Evolutionary conservation across 2,113 vertebrate genomes (phyloP).

Genomic region (Clarias gariepinus): DNA sequence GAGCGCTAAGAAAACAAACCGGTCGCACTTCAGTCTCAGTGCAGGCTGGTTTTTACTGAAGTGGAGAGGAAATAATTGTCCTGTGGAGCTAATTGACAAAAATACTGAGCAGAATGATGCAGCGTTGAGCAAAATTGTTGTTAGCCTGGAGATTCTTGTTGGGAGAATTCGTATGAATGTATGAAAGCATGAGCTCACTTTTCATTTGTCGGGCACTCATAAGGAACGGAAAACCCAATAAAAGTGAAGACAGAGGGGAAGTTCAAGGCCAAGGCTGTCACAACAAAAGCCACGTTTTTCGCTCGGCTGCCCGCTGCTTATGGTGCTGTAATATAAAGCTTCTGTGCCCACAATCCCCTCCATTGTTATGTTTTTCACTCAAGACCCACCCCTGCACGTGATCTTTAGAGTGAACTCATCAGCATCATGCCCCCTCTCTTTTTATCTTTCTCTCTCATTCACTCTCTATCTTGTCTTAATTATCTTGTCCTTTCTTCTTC

Average conservation of each 20-base stretch:
- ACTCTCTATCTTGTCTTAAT: conserved; percentile 34
- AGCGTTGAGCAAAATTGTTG: background rate
- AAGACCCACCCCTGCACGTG: conserved; percentile 21
- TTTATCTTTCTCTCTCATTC: conserved; percentile 3
- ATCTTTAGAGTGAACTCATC: conserved; percentile 29
- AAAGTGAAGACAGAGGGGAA: conserved; percentile 51
- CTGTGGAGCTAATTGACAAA: conserved; percentile 36
- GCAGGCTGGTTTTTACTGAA: background rate
- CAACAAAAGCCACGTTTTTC: conserved; percentile 70
- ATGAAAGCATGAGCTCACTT: conserved; percentile 39
- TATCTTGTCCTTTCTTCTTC: conserved; percentile 45
- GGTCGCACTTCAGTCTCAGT: conserved; percentile 25
- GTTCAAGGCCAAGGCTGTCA: conserved; percentile 71
- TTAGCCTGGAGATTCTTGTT: conserved; percentile 5
- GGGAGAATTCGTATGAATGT: conserved; percentile 35
- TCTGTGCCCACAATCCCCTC: conserved; percentile 67
- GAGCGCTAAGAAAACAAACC: conserved; percentile 42
- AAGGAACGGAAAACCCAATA: conserved; percentile 68
- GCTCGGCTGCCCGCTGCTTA: conserved; percentile 70
- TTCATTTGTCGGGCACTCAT: conserved; percentile 64
- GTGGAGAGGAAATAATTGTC: conserved; percentile 31
- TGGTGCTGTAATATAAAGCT: conserved; percentile 76
- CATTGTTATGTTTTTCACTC: conserved; percentile 65
- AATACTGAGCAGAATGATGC: conserved; percentile 2
- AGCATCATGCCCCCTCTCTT: conserved; percentile 12